Evolutionary conservation across 2,113 vertebrate species (phyloP).

Genomic region (Sialia sialis): DNA sequence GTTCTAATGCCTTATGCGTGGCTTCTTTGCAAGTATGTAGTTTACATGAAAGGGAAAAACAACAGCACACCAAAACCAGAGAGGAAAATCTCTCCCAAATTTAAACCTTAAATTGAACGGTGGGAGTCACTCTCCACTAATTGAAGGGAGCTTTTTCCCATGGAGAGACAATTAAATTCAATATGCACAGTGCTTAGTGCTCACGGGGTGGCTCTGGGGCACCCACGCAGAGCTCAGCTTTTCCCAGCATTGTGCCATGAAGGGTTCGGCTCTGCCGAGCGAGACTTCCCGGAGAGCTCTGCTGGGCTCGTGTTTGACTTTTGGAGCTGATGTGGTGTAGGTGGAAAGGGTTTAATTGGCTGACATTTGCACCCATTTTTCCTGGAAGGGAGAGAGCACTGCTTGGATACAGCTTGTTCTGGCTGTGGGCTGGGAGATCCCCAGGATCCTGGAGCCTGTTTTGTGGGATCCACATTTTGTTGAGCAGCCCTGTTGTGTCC

Average conservation of each 20-base stretch:
- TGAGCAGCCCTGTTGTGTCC: background rate
- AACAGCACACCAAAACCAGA: background rate
- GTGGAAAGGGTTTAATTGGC: slow-evolving; percentile 27
- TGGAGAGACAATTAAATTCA: background rate
- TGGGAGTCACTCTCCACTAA: slow-evolving; percentile 23
- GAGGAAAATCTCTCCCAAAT: background rate
- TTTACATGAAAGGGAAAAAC: background rate
- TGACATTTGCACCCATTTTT: slow-evolving; percentile 44
- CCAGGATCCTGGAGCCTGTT: background rate
- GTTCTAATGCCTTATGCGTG: background rate
- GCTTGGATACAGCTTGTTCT: slow-evolving; percentile 1
- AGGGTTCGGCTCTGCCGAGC: background rate
- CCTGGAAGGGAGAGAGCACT: background rate
- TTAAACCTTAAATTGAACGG: background rate
- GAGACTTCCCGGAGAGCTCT: slow-evolving; percentile 1
- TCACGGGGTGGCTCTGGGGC: slow-evolving; percentile 24
- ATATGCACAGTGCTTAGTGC: background rate
- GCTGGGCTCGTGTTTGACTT: background rate
- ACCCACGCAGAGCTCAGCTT: slow-evolving; percentile 41
- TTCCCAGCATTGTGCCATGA: background rate
- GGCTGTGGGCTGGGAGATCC: background rate
- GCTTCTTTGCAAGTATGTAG: background rate
- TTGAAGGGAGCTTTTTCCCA: slow-evolving; percentile 10
- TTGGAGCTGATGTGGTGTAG: background rate
- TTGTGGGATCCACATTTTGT: background rate